Base-by-base conservation (phyloP, 2,113 vertebrate genomes). In the Chaetura pelagica region DNA sequence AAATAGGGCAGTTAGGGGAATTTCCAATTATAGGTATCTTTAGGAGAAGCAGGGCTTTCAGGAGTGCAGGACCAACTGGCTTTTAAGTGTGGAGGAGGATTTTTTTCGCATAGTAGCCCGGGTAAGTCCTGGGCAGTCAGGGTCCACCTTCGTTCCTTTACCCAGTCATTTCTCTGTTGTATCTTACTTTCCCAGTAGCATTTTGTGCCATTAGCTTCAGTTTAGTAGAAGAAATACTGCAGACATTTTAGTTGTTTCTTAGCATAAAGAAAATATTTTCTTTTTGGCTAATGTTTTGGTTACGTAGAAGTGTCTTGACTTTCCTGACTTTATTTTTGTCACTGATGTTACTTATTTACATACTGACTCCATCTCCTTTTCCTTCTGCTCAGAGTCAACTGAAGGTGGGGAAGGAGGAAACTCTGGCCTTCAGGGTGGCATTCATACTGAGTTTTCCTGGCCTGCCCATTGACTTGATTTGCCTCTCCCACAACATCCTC, bases 111-210 rank as follows among this genome's bases (percentile, higher is more conserved):
- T 59, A 30, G 6, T 80, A 86, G 29, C 22, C 16, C 1, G 3
- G 40, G 3, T 40, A 46, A 40, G 24, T 62, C 10, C 48, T 61
- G 38, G 8, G 21, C 30, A 0, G 0, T 34, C 21, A 54, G 24
- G 34, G 7, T 1, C 2, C 10, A 59, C 13, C 12, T 54, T 74
- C 5, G 26, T 74, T 90, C 40, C n/a, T 82, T 78, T 67, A 66
- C 6, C 16, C 18, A 48, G 6, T 14, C 0, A 0, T 38, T 4
- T 76, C 83, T 79, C 13, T 63, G 8, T 32, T 9, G 15, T 35
- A 15, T 34, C 67, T 89, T 63, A n/a, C 42, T 82, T 67, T 6
- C 27, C 18, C 22, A 58, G 57, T 46, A 78, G 38, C 14, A 26
- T 46, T 58, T 91, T 15, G 14, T 82, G 29, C 21, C 12, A 12